Conservation (phyloP, 2,113 vertebrate species). For the Procavia capensis region DNA sequence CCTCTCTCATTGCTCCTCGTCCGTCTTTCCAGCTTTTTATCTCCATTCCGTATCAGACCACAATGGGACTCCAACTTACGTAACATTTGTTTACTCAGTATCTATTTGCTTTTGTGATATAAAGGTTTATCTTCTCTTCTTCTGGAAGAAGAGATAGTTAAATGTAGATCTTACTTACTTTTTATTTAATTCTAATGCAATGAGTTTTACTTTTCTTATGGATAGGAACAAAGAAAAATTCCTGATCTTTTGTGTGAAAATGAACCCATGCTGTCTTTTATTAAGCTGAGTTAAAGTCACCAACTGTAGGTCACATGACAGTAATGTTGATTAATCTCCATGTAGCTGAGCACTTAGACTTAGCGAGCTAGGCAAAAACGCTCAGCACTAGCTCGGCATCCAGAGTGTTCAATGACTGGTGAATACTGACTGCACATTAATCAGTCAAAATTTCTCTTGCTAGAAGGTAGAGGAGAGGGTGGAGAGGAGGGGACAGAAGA, state of each 20-base stretch:
- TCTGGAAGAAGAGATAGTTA: background rate
- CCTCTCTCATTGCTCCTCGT: background rate
- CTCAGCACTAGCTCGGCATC: background rate
- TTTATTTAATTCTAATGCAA: constrained; percentile 1
- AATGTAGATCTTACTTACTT: background rate
- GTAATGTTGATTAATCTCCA: constrained; percentile 22
- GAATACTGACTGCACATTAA: background rate
- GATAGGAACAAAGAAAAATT: background rate
- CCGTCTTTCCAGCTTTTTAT: background rate
- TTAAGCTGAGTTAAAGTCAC: background rate
- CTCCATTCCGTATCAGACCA: background rate
- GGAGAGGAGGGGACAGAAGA: too few species aligned
- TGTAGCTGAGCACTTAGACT: constrained; percentile 19
- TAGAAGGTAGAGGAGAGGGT: too few species aligned
- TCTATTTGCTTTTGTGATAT: background rate
- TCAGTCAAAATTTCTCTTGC: too few species aligned
- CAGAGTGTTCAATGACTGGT: background rate
- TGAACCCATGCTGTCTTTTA: background rate
- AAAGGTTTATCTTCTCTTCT: constrained; percentile 7
- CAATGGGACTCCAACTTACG: background rate
- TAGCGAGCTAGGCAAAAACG: background rate
- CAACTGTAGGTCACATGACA: background rate
- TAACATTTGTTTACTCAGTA: background rate
- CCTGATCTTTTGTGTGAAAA: background rate
- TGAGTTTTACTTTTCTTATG: background rate